Evolutionary conservation across 2,113 vertebrate genomes (phyloP).

Genomic region (Rhadina sibilatrix): DNA sequence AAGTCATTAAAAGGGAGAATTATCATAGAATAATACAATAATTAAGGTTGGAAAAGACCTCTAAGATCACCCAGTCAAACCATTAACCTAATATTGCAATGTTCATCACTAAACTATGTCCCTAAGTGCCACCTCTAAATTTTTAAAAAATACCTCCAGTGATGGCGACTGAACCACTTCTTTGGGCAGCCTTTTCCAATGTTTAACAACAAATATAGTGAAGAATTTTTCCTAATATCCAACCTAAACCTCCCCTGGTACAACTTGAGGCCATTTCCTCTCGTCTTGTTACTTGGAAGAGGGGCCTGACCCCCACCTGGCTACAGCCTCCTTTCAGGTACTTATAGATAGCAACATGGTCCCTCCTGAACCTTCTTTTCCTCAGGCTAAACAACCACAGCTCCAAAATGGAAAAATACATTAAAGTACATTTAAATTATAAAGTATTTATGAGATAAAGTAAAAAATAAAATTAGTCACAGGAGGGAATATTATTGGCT

Average conservation of each 20-base stretch:
- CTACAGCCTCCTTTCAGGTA: neutral
- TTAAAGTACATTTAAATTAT: neutral
- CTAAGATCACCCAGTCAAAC: neutral
- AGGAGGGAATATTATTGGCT: neutral
- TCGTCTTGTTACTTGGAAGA: neutral
- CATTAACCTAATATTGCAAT: neutral
- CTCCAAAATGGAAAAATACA: neutral
- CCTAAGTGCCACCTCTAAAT: neutral
- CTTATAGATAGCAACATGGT: neutral
- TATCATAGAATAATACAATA: neutral
- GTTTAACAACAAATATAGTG: neutral
- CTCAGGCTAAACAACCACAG: neutral
- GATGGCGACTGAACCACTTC: neutral
- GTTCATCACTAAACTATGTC: neutral
- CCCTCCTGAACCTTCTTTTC: neutral
- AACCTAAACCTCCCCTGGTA: neutral
- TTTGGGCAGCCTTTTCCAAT: neutral
- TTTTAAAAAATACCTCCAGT: neutral
- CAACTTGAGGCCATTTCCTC: neutral
- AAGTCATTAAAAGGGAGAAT: neutral
- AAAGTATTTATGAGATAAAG: constrained; percentile 1
- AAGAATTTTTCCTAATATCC: neutral
- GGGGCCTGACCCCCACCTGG: no score
- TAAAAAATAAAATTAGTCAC: constrained; percentile 1
- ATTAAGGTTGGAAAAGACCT: neutral